phyloP scores from a whole-genome alignment of 2,113 vertebrate species.

The Notarius lentiginosus region DNA sequence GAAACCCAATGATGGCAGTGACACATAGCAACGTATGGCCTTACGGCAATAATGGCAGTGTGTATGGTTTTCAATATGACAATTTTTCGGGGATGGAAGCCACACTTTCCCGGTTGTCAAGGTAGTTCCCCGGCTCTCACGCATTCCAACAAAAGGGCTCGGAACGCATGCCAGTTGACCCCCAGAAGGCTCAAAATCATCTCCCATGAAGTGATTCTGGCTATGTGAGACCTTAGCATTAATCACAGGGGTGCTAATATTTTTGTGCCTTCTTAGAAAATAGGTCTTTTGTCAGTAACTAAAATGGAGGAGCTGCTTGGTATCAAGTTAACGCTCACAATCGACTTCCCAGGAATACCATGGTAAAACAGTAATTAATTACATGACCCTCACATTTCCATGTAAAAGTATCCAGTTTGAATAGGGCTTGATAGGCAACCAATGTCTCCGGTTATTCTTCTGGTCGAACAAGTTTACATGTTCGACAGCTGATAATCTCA shows the following conservation, averaged over 20 bases:
- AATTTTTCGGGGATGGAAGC: no score
- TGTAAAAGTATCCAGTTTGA: not conserved
- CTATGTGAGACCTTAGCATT: not conserved
- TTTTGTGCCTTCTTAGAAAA: not conserved
- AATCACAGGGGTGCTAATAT: not conserved
- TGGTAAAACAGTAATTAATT: not conserved
- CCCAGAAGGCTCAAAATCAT: no score
- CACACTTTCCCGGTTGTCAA: no score
- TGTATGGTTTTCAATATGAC: no score
- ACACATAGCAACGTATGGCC: no score
- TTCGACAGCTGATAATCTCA: not conserved
- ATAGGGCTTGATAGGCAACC: not conserved
- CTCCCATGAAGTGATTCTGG: no score
- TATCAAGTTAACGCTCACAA: not conserved
- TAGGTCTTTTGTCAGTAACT: not conserved
- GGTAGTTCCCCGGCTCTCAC: no score
- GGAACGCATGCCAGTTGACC: no score
- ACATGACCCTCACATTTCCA: not conserved
- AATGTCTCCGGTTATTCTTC: not conserved
- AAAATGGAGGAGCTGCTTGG: not conserved
- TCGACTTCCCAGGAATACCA: not conserved
- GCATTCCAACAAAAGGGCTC: no score
- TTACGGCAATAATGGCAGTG: no score
- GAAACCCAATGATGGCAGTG: no score
- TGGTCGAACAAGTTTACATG: not conserved